A percentile compares a stretch with the other conserved stretches of the same genome.
phyloP scores from a whole-genome alignment of 2,888 invertebrate genomes.

The Lasioglossum pauxillum region DNA sequence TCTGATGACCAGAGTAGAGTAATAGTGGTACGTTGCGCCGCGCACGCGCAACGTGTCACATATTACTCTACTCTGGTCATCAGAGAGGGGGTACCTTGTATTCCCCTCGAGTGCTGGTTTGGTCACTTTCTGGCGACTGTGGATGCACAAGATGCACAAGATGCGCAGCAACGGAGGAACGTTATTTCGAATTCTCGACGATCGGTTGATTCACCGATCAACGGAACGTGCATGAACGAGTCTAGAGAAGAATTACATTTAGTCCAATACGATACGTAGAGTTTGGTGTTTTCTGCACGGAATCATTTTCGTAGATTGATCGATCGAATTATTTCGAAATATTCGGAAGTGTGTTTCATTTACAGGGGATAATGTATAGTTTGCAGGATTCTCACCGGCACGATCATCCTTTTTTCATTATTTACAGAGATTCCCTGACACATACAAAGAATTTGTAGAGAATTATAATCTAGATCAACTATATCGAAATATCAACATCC shows the following conservation, averaged over 20 bases:
- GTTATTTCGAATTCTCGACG: not conserved
- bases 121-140: too few relatives aligned
- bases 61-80: too few relatives aligned
- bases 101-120: too few relatives aligned
- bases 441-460: not conserved
- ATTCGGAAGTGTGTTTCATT: not conserved
- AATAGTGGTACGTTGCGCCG: too few relatives aligned
- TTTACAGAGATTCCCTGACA: constrained; percentile 2
- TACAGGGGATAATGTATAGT: constrained; percentile 8
- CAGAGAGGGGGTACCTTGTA: too few relatives aligned
- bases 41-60: too few relatives aligned
- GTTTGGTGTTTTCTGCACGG: not conserved
- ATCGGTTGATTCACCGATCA: not conserved
- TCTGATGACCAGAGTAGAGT: too few relatives aligned
- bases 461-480: not conserved
- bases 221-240: not conserved
- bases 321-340: not conserved
- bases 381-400: not conserved
- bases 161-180: not conserved
- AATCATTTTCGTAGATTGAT: constrained; percentile 3
- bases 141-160: not conserved
- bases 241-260: not conserved
- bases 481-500: not conserved
- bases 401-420: not conserved
- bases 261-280: not conserved